Percentiles rank a stretch among this genome's conserved stretches.
Evolutionary conservation across 2,797 vertebrate genomes (phyloP).

Genomic region (Parotocinclus haroldoi): DNA sequence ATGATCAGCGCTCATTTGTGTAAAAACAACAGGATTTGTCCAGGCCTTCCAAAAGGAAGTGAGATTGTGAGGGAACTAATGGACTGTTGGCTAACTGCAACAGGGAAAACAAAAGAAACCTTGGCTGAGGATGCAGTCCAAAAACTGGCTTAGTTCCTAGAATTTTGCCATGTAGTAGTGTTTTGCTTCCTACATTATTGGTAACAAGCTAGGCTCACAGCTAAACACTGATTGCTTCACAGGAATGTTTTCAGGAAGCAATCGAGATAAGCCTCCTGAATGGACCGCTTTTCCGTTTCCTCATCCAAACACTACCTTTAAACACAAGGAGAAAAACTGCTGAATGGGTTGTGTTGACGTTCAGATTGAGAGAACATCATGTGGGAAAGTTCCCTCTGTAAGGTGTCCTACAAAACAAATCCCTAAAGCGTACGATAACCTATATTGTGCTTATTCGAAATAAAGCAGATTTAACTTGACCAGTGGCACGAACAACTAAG

Average conservation of each 20-base stretch:
- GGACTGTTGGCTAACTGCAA: constrained; percentile 63
- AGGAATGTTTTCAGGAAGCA: constrained; percentile 78
- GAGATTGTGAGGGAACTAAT: constrained; percentile 46
- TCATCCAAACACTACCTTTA: constrained; percentile 62
- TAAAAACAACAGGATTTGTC: constrained; percentile 39
- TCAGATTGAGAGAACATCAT: constrained; percentile 54
- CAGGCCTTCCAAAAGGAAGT: constrained; percentile 41
- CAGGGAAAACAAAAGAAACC: constrained; percentile 68
- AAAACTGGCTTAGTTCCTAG: constrained; percentile 66
- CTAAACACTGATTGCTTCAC: constrained; percentile 56
- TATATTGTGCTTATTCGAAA: no score
- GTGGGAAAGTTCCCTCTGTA: constrained; percentile 47
- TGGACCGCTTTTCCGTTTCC: constrained; percentile 62
- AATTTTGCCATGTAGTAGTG: constrained; percentile 64
- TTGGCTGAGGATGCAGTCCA: constrained; percentile 56
- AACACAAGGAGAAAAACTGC: constrained; percentile 69
- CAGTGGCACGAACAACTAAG: no score
- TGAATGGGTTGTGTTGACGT: constrained; percentile 65
- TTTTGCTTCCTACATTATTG: constrained; percentile 79
- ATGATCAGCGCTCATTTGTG: constrained; percentile 24
- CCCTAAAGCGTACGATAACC: no score
- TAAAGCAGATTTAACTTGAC: no score
- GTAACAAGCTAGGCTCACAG: constrained; percentile 66
- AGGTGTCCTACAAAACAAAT: no score
- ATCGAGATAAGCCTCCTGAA: constrained; percentile 77